Conservation (phyloP, 2,797 vertebrate genomes). For the Sebastes variabilis region DNA sequence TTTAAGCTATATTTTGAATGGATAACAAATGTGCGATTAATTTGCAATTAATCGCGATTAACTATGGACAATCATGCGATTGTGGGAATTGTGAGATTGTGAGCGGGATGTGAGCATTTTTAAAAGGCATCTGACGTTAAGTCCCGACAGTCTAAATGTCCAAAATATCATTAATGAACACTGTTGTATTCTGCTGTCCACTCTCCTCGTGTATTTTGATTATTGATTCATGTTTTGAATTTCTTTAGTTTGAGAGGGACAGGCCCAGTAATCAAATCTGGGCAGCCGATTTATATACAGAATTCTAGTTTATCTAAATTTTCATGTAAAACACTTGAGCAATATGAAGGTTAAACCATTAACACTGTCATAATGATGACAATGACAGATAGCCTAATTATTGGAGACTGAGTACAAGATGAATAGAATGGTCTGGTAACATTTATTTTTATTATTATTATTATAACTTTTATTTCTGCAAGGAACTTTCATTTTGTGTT, state of each 20-base stretch:
- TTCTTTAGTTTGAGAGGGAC: background rate
- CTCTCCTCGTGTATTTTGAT: background rate
- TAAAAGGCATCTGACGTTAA: background rate
- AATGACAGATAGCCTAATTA: no score
- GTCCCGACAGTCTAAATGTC: background rate
- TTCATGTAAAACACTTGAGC: background rate
- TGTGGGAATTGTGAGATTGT: no score
- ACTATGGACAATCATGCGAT: no score
- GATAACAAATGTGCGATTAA: no score
- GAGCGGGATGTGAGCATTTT: background rate
- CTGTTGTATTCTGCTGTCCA: background rate
- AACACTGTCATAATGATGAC: background rate
- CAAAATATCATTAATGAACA: background rate
- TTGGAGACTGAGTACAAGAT: no score
- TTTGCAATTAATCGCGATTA: no score
- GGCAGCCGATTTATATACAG: background rate
- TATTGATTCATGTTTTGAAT: background rate
- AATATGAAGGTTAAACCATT: background rate
- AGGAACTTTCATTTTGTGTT: no score
- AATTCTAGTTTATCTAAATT: background rate
- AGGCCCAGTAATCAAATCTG: background rate
- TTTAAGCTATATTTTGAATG: no score
- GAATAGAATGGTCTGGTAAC: no score
- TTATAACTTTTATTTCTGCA: no score
- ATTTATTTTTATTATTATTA: no score